phyloP scores from a whole-genome alignment of 2,113 vertebrate genomes.

The Kobus ellipsiprymnus region DNA sequence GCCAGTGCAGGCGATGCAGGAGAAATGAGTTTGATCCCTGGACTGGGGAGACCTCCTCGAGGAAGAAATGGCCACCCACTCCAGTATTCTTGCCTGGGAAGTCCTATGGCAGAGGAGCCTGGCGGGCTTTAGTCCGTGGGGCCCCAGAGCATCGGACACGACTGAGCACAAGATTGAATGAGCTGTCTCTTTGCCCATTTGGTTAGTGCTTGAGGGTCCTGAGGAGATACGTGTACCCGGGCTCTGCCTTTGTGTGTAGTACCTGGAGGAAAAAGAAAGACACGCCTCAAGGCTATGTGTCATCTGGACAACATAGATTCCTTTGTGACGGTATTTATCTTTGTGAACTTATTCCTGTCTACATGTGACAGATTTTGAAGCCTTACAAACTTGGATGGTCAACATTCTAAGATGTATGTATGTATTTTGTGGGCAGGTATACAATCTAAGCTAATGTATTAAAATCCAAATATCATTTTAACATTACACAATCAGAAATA shows the following conservation, averaged over 20 bases:
- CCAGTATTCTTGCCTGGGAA: not conserved
- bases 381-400: not conserved
- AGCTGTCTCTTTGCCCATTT: not conserved
- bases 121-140: not conserved
- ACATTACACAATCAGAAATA: not conserved
- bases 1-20: not conserved
- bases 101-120: not conserved
- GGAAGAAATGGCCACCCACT: not conserved
- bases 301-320: not conserved
- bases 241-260: not conserved
- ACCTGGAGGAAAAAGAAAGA: not conserved
- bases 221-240: not conserved
- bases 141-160: fast-evolving
- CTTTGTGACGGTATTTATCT: not conserved
- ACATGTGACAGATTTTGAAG: not conserved
- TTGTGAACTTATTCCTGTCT: not conserved
- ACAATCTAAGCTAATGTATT: not conserved
- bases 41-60: not conserved
- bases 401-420: not conserved
- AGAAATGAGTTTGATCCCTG: not conserved
- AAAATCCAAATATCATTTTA: not conserved
- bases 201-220: not conserved
- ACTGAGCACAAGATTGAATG: not conserved
- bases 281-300: fast-evolving
- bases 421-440: not conserved